Conservation (phyloP, 2,888 invertebrate genomes). For the Apoda limacodes region DNA sequence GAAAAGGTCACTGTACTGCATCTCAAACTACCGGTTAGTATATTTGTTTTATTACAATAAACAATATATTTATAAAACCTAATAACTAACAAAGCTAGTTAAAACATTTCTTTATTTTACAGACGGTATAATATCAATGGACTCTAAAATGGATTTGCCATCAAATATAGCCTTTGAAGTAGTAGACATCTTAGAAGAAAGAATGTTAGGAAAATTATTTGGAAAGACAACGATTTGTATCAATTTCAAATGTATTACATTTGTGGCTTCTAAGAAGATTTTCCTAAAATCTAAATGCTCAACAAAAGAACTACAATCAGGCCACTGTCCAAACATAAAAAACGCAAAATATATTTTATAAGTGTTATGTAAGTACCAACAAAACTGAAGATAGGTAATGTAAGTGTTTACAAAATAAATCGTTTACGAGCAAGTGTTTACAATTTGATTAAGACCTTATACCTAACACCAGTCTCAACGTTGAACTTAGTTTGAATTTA, state of each 20-base stretch:
- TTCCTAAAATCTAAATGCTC: conserved; percentile 46
- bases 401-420: conserved; percentile 35
- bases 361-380: too few relatives aligned
- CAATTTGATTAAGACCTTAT: conserved; percentile 4
- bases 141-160: conserved; percentile 53
- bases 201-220: conserved; percentile 48
- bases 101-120: conserved; percentile 22
- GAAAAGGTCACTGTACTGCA: conserved; percentile 49
- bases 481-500: too few relatives aligned
- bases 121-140: conserved; percentile 52
- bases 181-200: conserved; percentile 52
- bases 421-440: conserved; percentile 17
- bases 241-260: conserved; percentile 45
- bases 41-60: neutral
- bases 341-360: conserved; percentile 34
- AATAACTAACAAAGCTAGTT: too few relatives aligned
- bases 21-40: conserved; percentile 42
- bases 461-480: too few relatives aligned
- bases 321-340: conserved; percentile 46
- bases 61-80: conserved; percentile 3
- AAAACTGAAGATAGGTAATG: too few relatives aligned
- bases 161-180: conserved; percentile 50
- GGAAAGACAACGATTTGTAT: conserved; percentile 56
- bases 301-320: conserved; percentile 43
- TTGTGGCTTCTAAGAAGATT: conserved; percentile 41